Conservation (phyloP, 2,888 invertebrate genomes). For the Xiphydria camelus region DNA sequence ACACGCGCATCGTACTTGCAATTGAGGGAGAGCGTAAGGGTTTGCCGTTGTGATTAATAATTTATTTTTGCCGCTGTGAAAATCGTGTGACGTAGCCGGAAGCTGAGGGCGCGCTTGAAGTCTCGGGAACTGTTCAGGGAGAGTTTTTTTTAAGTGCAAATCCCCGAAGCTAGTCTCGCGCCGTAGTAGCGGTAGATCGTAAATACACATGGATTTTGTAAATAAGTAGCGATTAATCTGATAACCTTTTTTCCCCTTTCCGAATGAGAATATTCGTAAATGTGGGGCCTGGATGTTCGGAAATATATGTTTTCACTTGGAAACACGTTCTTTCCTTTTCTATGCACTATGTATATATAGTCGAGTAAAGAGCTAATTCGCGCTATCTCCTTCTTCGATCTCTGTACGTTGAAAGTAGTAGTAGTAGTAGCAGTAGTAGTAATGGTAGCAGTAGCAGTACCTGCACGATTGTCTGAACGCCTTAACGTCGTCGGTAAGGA, state of each 20-base stretch:
- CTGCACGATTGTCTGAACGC: too few relatives aligned
- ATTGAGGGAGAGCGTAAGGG: conserved; percentile 8
- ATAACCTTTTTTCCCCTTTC: conserved; percentile 26
- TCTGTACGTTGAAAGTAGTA: too few relatives aligned
- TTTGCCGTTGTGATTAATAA: conserved; percentile 15
- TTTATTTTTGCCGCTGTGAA: not conserved
- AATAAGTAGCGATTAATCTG: conserved; percentile 27
- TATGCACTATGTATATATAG: conserved; percentile 22
- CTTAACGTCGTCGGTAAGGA: too few relatives aligned
- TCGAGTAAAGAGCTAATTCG: conserved; percentile 5
- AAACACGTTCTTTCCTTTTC: too few relatives aligned
- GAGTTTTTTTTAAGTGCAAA: too few relatives aligned
- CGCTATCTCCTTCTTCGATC: not conserved
- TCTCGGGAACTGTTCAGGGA: too few relatives aligned
- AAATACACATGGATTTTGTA: conserved; percentile 19
- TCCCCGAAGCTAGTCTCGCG: conserved; percentile 22
- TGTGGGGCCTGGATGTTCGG: conserved; percentile 25
- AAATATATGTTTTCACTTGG: too few relatives aligned
- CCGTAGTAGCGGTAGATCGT: not conserved
- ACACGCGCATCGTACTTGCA: too few relatives aligned
- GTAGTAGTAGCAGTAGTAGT: too few relatives aligned
- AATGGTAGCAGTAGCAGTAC: too few relatives aligned
- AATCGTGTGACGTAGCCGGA: not conserved
- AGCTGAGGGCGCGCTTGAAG: too few relatives aligned
- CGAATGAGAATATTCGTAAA: conserved; percentile 20